Percentiles rank a stretch among this genome's conserved stretches.
These are phyloP conservation scores for Odontomachus brunneus DNA, from an alignment of 1,140 invertebrate genomes.

Conservation along the genomic window DNA sequence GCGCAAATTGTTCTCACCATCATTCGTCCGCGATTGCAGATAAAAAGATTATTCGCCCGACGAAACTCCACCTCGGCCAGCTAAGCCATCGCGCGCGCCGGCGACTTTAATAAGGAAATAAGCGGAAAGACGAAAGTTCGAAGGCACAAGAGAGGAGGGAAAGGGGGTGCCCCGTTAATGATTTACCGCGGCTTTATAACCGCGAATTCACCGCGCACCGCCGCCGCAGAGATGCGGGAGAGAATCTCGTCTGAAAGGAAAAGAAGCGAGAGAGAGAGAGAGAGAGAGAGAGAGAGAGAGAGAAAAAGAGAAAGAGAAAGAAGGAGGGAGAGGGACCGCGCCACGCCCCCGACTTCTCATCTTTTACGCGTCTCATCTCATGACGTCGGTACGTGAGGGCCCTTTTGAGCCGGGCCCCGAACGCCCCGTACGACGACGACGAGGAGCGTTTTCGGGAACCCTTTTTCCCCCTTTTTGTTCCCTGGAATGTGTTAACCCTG, in stretches of 20 bases:
- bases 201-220: constrained; percentile 66
- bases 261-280: constrained; percentile 37
- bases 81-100: constrained; percentile 35
- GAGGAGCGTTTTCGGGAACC: constrained; percentile 60
- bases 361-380: constrained; percentile 79
- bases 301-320: constrained; percentile 25
- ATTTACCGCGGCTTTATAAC: constrained; percentile 78
- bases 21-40: constrained; percentile 53
- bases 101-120: constrained; percentile 72
- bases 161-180: constrained; percentile 71
- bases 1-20: constrained; percentile 51
- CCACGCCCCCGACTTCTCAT: constrained; percentile 79
- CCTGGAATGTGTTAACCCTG: constrained; percentile 58
- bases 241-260: constrained; percentile 51
- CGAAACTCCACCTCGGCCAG: constrained; percentile 27
- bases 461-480: constrained; percentile 57
- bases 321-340: constrained; percentile 43
- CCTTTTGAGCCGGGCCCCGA: constrained; percentile 62
- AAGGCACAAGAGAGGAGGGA: constrained; percentile 31
- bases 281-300: constrained; percentile 32
- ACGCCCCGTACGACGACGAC: constrained; percentile 58
- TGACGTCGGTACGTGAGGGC: constrained; percentile 67
- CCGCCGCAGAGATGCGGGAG: constrained; percentile 64
- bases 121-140: constrained; percentile 48
- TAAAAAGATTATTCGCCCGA: constrained; percentile 51